These are phyloP conservation scores for Macrobrachium nipponense DNA, from an alignment of 1,140 invertebrate genomes.

Conservation along the genomic window DNA sequence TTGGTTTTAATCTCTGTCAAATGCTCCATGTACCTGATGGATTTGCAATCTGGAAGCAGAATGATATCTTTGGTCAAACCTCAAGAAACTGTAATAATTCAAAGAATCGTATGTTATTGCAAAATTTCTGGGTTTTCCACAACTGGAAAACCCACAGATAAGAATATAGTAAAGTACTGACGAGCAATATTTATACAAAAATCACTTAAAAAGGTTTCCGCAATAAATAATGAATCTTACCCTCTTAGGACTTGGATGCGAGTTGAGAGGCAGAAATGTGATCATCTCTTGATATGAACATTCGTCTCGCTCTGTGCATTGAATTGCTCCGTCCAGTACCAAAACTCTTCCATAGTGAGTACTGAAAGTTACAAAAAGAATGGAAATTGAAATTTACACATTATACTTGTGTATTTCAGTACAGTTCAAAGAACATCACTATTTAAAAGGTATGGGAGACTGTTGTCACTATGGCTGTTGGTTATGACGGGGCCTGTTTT, in stretches of 20 bases:
- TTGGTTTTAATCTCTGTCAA: too few species aligned
- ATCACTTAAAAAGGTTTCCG: too few species aligned
- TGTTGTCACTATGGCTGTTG: too few species aligned
- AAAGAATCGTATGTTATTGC: neutral
- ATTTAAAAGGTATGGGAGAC: too few species aligned
- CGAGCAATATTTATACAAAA: neutral
- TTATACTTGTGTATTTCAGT: too few species aligned
- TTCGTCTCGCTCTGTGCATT: constrained; percentile 96
- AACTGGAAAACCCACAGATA: neutral
- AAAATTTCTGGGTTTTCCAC: neutral
- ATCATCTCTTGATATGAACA: constrained; percentile 99
- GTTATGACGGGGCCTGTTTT: too few species aligned
- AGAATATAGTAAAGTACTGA: neutral
- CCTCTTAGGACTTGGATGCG: constrained; percentile 89
- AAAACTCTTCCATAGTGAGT: constrained; percentile 89
- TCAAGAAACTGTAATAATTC: neutral
- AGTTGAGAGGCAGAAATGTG: constrained; percentile 90
- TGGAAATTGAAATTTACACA: neutral
- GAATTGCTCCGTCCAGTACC: constrained; percentile 95
- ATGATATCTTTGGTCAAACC: too few species aligned
- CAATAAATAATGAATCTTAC: constrained; percentile 70
- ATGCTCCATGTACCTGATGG: too few species aligned
- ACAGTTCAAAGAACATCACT: neutral
- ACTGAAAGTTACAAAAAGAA: constrained; percentile 71
- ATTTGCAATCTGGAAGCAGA: too few species aligned